These are phyloP conservation scores for Amphipyra tragopoginis DNA, from an alignment of 2,888 invertebrate species.

Conservation along the genomic window DNA sequence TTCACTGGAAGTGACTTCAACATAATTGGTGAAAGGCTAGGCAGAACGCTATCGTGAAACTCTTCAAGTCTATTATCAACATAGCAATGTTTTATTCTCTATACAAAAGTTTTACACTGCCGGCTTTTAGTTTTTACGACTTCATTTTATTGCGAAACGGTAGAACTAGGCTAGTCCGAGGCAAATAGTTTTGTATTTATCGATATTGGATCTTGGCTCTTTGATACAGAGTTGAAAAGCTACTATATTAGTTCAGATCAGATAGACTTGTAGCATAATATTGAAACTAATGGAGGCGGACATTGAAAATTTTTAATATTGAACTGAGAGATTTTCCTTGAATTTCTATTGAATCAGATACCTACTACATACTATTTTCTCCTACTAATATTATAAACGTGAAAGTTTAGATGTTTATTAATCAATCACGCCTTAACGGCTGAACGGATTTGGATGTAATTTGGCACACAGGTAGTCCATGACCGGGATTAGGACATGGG, in stretches of 20 bases:
- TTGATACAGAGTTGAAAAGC: constrained; percentile 32
- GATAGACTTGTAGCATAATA: constrained; percentile 7
- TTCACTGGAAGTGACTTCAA: too few species aligned
- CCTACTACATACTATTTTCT: too few species aligned
- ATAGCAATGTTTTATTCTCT: constrained; percentile 36
- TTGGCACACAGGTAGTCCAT: too few species aligned
- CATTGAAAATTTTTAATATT: constrained; percentile 4
- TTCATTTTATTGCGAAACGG: constrained; percentile 44
- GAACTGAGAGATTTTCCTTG: constrained; percentile 5
- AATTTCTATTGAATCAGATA: constrained; percentile 2
- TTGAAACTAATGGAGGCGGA: constrained; percentile 13
- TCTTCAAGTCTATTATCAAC: constrained; percentile 32
- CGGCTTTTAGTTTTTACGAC: constrained; percentile 32
- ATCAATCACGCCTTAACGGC: too few species aligned
- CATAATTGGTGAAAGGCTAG: too few species aligned
- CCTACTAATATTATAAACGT: too few species aligned
- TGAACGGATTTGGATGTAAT: too few species aligned
- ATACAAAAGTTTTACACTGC: constrained; percentile 34
- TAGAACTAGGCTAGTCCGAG: constrained; percentile 23
- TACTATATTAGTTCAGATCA: constrained; percentile 11
- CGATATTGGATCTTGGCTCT: constrained; percentile 38
- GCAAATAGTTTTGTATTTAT: constrained; percentile 27
- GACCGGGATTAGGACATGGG: too few species aligned
- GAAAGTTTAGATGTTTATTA: too few species aligned
- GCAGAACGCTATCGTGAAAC: constrained; percentile 1